Conservation (phyloP, 2,113 vertebrate species). For the Myrmecobius fasciatus region DNA sequence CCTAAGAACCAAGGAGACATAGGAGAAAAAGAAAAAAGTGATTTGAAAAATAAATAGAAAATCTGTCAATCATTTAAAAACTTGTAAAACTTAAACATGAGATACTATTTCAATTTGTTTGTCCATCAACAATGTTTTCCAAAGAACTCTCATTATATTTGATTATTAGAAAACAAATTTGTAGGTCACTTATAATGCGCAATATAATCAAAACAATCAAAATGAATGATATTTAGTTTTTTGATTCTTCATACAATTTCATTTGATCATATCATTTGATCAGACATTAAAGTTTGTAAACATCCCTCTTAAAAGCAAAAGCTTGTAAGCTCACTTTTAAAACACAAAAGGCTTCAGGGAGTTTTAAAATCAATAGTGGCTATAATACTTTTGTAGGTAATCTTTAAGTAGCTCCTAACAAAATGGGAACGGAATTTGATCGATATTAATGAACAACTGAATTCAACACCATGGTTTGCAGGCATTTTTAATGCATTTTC, state of each 20-base stretch:
- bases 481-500: conserved; percentile 83
- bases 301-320: neutral
- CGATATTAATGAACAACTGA: conserved; percentile 85
- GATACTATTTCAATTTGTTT: neutral
- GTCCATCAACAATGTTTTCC: neutral
- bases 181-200: neutral
- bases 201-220: neutral
- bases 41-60: neutral
- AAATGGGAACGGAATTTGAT: conserved; percentile 79
- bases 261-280: conserved; percentile 22
- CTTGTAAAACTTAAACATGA: neutral
- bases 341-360: conserved; percentile 66
- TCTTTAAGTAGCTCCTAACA: conserved; percentile 83
- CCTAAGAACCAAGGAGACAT: neutral
- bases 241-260: conserved; percentile 3
- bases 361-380: conserved; percentile 74
- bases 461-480: conserved; percentile 79
- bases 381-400: conserved; percentile 80
- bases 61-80: neutral
- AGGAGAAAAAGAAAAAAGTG: neutral
- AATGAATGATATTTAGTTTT: conserved; percentile 15
- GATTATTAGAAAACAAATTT: neutral
- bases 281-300: conserved; percentile 31
- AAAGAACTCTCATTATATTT: neutral
- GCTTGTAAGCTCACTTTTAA: conserved; percentile 61